Evolutionary conservation across 2,113 vertebrate genomes (phyloP), one percentile per base, ranked within the genome.

Genomic region (Kryptolebias marmoratus): DNA sequence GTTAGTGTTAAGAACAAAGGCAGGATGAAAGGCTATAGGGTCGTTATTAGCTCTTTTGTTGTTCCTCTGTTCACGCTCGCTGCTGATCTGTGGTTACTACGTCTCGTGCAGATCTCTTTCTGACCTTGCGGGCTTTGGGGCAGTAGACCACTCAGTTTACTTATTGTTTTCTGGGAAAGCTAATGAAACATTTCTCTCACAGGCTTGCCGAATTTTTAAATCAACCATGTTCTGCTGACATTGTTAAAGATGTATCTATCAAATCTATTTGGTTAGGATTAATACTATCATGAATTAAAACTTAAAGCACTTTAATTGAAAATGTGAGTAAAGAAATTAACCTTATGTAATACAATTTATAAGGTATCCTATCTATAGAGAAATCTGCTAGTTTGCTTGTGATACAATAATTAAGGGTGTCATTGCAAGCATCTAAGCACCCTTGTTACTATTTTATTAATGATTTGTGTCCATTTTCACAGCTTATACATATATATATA

Each of bases 1-100:
- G 53, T 60, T 45, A 64, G 59, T 73, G 52, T 76, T 44, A 82
- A 80, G 68, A 83, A 80, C 75, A 81, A 71, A 75, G 63, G 47
- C 16, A 52, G 31, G 55, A 64, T 39, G 44, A 77, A 52, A 80
- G 77, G 83, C 84, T 66, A 61, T 8, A 28, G 66, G 67, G 68
- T 74, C 28, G 50, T 83, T 71, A 71, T 73, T 27, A 71, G 31
- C 65, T 61, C 1, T 79, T 78, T 76, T 81, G 63, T 79, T 55
- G 12, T n/a, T 15, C 42, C 16, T 39, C 28, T 58, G 61, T 82
- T 44, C 28, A 18, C 59, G n/a, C 36, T 57, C 28, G 56, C 16
- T 36, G 63, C 58, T 57, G 65, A 73, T 80, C 50, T 77, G 57
- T 52, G 59, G 68, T 32, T 36, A n/a, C n/a, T 31, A 32, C 39